Base-by-base conservation (phyloP, 1,140 invertebrate species). In the Akabosia matsudoensis region DNA sequence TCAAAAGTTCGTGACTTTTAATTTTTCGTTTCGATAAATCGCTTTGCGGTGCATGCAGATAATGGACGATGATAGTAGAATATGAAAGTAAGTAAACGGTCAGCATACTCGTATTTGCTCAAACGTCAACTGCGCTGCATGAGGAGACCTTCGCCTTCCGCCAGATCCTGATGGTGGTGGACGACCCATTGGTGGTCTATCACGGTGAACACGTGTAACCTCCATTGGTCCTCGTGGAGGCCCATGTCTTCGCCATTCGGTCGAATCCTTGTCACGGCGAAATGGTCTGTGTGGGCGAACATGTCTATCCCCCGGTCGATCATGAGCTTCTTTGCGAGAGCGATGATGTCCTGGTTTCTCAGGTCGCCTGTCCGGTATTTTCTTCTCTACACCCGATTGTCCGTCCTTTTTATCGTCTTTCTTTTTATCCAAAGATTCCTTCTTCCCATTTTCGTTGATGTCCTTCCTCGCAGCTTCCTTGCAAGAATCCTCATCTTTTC, bases 91-190 rank as follows among this genome's bases (percentile, higher is more conserved):
- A 10, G 13, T 16, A 61, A n/a, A 7, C 61, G 61, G 31, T 30
- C 45, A 30, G 31, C 72, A 86, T 84, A 90, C 89, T 85, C 88
- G 87, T 80, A 90, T 90, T 82, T 90, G 90, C 0, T 87, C 88
- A 83, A 90, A 90, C 2, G 89, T 89, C 0, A 90, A 67, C 31
- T 28, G 24, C 76, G 71, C 54, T 33, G 79, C 61, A 16, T 34
- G 51, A 26, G 73, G 76, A 22, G 31, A 45, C 24, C 76, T 31
- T 13, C 67, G 73, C 30, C 76, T 61, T 33, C 70, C 73, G 26
- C 22, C 70, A 56, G 33, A 45, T 37, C 70, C 52, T n/a, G 33
- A 16, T 33, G 56, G 73, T 1, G 54, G 30, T n/a, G 37, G 30
- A n/a, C 71, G 54, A 28, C 74, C 74, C 24, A 28, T 67, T 2